phyloP scores from a whole-genome alignment of 2,113 vertebrate genomes.

The Mormyrus iriodes region DNA sequence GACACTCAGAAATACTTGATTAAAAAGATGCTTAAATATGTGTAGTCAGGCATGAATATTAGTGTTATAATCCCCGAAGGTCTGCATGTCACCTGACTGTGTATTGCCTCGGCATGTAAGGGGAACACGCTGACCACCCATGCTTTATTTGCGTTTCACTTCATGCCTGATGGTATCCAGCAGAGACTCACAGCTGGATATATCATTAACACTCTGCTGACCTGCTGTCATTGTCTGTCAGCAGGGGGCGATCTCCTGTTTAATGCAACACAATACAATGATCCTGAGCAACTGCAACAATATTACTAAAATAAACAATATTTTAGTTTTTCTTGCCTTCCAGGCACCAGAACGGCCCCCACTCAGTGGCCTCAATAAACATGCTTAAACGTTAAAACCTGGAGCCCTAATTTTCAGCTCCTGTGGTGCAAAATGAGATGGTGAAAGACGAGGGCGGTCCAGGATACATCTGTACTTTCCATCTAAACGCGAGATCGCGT shows the following conservation, averaged over 20 bases:
- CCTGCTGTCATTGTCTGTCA: neutral
- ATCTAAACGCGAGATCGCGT: neutral
- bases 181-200: neutral
- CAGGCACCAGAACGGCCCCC: neutral
- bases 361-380: neutral
- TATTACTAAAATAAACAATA: too few species aligned
- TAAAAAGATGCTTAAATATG: neutral
- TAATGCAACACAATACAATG: neutral
- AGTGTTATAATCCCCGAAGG: neutral
- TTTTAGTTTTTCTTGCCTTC: neutral
- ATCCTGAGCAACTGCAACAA: neutral
- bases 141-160: neutral
- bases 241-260: neutral
- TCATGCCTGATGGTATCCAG: neutral
- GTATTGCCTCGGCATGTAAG: neutral
- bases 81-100: neutral
- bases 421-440: neutral
- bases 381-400: neutral
- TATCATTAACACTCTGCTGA: neutral
- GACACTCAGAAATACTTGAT: neutral
- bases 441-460: conserved; percentile 14
- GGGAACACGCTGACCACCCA: neutral
- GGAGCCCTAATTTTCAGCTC: neutral
- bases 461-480: conserved; percentile 20
- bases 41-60: neutral